A percentile compares a stretch with the other conserved stretches of the same genome.
Evolutionary conservation across 2,797 vertebrate species (phyloP).

Genomic region (Liparis tanakae): DNA sequence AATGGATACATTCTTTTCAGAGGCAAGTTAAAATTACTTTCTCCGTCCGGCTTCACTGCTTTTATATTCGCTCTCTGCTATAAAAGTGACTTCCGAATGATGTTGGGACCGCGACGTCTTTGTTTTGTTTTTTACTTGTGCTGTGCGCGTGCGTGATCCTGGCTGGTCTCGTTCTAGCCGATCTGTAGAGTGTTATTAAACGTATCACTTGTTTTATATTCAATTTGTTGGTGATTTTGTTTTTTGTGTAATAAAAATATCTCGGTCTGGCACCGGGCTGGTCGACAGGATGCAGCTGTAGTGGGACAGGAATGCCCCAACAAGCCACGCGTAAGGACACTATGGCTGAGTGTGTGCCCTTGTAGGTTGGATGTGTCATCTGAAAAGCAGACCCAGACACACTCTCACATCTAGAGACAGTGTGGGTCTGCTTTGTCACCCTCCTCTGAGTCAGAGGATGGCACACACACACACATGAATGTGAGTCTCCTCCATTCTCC

Average conservation of each 20-base stretch:
- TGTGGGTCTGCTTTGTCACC: conserved; percentile 60
- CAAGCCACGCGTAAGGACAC: not conserved
- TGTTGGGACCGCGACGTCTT: conserved; percentile 31
- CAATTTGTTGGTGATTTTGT: not conserved
- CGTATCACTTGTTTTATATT: not conserved
- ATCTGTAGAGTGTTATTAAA: not conserved
- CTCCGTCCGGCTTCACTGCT: accelerated
- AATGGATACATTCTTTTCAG: conserved; percentile 77
- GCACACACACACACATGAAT: conserved; percentile 21
- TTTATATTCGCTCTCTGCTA: not conserved
- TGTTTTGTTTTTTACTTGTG: conserved; percentile 41
- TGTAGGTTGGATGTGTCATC: conserved; percentile 53
- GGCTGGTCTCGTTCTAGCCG: not conserved
- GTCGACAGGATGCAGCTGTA: conserved; percentile 46
- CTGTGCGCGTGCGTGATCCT: not conserved
- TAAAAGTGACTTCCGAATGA: not conserved
- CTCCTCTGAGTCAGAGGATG: conserved; percentile 59
- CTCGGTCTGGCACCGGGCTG: not conserved
- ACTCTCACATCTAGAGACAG: not conserved
- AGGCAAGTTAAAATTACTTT: conserved; percentile 53
- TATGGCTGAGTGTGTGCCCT: conserved; percentile 1
- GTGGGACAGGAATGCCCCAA: not conserved
- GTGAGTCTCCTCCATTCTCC: conserved; percentile 33
- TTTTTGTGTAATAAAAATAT: not conserved
- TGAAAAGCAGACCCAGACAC: conserved; percentile 32